Evolutionary conservation across 2,113 vertebrate genomes (phyloP).

Genomic region (Microtus richardsoni): DNA sequence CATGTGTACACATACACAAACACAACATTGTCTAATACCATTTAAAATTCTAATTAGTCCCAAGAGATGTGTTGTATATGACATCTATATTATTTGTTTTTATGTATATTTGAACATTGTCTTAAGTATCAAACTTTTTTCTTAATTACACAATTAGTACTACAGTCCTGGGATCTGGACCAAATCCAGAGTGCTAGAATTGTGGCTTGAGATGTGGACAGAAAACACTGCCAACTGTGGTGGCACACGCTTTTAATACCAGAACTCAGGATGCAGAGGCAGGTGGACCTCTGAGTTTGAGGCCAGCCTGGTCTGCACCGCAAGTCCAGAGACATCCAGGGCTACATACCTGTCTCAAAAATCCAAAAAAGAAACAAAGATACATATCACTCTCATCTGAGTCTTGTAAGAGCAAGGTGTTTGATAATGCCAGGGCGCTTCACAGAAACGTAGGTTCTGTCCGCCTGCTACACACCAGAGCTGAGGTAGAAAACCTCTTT

Average conservation of each 20-base stretch:
- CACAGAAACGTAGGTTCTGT: not conserved
- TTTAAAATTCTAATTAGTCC: constrained; percentile 50
- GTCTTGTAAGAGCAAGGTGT: not conserved
- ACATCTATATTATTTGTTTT: constrained; percentile 13
- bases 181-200: constrained; percentile 41
- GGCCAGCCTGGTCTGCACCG: not conserved
- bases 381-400: not conserved
- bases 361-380: not conserved
- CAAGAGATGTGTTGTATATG: not conserved
- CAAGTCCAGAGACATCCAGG: no score
- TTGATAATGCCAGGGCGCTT: not conserved
- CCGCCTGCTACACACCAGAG: not conserved
- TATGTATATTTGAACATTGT: constrained; percentile 13
- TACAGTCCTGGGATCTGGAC: not conserved
- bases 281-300: not conserved
- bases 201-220: constrained; percentile 5
- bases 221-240: not conserved
- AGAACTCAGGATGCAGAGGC: not conserved
- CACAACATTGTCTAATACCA: not conserved
- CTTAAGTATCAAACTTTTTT: constrained; percentile 16
- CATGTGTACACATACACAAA: not conserved
- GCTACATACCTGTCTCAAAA: not conserved
- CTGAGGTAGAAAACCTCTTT: not conserved
- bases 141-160: not conserved
- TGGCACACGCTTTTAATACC: not conserved